A percentile compares a stretch with the other conserved stretches of the same genome.
phyloP scores from a whole-genome alignment of 2,797 vertebrate genomes.

The Leptatherina wallacei region DNA sequence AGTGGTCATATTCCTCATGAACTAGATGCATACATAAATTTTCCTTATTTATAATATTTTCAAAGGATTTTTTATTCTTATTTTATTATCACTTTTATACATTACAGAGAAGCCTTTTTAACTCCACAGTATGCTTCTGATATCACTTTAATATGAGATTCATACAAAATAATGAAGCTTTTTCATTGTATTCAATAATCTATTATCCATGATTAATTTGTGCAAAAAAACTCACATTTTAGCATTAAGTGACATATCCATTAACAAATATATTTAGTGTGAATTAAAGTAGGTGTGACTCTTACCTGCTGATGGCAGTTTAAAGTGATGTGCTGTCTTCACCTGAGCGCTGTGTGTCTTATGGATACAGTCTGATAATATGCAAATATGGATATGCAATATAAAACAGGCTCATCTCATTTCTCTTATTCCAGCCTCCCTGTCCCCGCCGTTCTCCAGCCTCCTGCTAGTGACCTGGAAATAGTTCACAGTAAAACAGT shows the following conservation, averaged over 20 bases:
- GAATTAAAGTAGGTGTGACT: background rate
- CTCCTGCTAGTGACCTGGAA: background rate
- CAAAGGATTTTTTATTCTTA: background rate
- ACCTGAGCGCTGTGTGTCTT: background rate
- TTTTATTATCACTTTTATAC: background rate
- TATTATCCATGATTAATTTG: background rate
- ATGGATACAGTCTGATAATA: conserved; percentile 39
- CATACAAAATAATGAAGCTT: background rate
- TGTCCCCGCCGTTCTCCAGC: too few relatives aligned
- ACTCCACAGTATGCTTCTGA: background rate
- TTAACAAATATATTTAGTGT: too few relatives aligned
- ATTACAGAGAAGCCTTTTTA: background rate
- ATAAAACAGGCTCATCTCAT: background rate
- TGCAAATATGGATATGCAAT: conserved; percentile 53
- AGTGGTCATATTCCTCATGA: background rate
- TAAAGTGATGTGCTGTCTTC: background rate
- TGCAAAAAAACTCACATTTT: background rate
- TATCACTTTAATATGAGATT: background rate
- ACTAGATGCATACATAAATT: background rate
- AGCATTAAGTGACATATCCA: too few relatives aligned
- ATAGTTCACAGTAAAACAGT: background rate
- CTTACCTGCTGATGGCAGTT: conserved; percentile 54
- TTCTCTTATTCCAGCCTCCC: too few relatives aligned
- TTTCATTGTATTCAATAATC: background rate
- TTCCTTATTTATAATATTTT: background rate